Conservation (phyloP, 2,888 invertebrate species). For the Diarsia dahlii region DNA sequence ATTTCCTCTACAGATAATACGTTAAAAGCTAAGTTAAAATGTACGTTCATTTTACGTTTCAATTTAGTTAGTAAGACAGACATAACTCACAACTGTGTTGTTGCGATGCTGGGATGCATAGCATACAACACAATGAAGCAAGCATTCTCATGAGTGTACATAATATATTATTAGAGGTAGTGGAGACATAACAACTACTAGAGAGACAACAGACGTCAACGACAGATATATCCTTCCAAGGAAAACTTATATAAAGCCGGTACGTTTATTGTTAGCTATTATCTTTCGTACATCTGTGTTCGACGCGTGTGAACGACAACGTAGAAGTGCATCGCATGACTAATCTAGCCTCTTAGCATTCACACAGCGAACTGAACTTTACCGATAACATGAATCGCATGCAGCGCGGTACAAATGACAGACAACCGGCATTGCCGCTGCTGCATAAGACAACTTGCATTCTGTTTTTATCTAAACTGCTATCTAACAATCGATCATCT, state of each 20-base stretch:
- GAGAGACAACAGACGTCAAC: slow-evolving; percentile 40
- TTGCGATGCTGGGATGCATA: slow-evolving; percentile 18
- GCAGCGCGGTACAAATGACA: slow-evolving; percentile 70
- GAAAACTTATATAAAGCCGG: slow-evolving; percentile 54
- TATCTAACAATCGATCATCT: slow-evolving; percentile 51
- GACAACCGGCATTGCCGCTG: slow-evolving; percentile 54
- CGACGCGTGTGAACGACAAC: slow-evolving; percentile 84
- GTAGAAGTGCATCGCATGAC: slow-evolving; percentile 81
- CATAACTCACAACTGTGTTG: slow-evolving; percentile 8
- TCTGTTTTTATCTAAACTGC: slow-evolving; percentile 46
- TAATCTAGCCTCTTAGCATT: slow-evolving; percentile 85
- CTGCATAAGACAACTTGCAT: slow-evolving; percentile 47
- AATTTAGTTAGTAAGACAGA: slow-evolving; percentile 14
- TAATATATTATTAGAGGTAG: slow-evolving; percentile 52
- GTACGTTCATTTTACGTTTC: slow-evolving; percentile 20
- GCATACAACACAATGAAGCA: slow-evolving; percentile 51
- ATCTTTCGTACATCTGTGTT: slow-evolving; percentile 78
- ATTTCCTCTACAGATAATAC: background rate
- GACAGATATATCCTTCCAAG: slow-evolving; percentile 60
- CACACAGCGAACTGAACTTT: slow-evolving; percentile 76
- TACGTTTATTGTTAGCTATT: slow-evolving; percentile 60
- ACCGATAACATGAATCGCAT: slow-evolving; percentile 78
- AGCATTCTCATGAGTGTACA: slow-evolving; percentile 40
- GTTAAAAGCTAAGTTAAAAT: slow-evolving; percentile 14
- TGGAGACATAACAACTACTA: slow-evolving; percentile 40